Percentiles rank a stretch among this genome's conserved stretches.
These are phyloP conservation scores for Mungos mungo DNA, from an alignment of 2,113 vertebrate genomes.

Conservation along the genomic window DNA sequence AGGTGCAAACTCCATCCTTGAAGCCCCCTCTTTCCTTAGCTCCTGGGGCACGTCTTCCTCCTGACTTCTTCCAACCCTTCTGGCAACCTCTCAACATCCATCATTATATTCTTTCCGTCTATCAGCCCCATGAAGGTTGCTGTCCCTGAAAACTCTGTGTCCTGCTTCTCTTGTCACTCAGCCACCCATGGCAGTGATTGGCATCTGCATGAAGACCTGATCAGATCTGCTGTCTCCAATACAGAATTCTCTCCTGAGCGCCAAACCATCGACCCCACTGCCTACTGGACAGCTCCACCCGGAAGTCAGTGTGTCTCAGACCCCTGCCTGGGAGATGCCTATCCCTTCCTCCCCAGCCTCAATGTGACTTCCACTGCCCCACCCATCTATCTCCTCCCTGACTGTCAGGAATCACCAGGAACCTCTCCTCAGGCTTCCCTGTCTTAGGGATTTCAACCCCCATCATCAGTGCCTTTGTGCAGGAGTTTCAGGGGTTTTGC, in stretches of 20 bases:
- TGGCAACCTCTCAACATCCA: not conserved
- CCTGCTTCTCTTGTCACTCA: not conserved
- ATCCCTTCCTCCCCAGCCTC: not conserved
- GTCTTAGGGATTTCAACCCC: too few species aligned
- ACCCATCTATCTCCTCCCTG: not conserved
- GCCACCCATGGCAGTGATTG: not conserved
- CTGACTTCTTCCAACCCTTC: not conserved
- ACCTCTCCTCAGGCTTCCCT: not conserved
- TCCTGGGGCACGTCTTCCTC: not conserved
- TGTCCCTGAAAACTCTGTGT: not conserved
- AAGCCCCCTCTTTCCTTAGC: not conserved
- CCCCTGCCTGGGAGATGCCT: too few species aligned
- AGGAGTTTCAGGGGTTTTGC: not conserved
- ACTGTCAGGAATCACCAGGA: not conserved
- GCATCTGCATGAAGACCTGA: not conserved
- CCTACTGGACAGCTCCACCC: not conserved
- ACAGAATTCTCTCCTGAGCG: not conserved
- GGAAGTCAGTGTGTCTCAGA: not conserved
- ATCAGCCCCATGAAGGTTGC: not conserved
- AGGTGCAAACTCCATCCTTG: not conserved
- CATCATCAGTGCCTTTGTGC: not conserved
- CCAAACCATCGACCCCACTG: not conserved
- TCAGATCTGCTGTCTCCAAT: not conserved
- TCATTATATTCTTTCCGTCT: not conserved
- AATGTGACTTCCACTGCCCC: not conserved